phyloP scores from a whole-genome alignment of 2,888 invertebrate species.

The Gonocerus acuteangulatus region DNA sequence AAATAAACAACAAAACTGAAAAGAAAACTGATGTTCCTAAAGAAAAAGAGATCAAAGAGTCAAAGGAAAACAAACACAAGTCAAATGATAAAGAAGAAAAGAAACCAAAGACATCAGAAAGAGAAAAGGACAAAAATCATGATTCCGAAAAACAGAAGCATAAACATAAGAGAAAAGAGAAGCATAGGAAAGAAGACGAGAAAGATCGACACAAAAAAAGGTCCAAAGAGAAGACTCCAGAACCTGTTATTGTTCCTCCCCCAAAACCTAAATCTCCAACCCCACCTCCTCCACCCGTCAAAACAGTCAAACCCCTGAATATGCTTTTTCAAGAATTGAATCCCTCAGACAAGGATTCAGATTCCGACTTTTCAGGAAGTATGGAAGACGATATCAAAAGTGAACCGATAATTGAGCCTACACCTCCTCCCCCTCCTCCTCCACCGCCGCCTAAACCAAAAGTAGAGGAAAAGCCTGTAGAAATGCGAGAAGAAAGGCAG shows the following conservation, averaged over 20 bases:
- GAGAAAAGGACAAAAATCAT: conserved; percentile 35
- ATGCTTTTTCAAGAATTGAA: conserved; percentile 27
- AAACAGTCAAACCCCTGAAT: conserved; percentile 21
- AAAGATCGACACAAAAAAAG: conserved; percentile 31
- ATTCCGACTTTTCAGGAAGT: conserved; percentile 31
- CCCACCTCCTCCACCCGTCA: conserved; percentile 14
- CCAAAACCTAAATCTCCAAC: conserved; percentile 12
- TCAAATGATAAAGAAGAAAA: conserved; percentile 18
- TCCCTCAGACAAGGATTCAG: conserved; percentile 28
- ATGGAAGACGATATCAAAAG: conserved; percentile 23
- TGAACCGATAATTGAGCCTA: conserved; percentile 14
- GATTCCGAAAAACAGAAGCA: conserved; percentile 35
- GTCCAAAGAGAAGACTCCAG: conserved; percentile 27
- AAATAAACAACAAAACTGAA: conserved; percentile 28
- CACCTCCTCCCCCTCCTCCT: conserved; percentile 15
- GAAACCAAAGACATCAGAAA: conserved; percentile 26
- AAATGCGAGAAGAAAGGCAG: conserved; percentile 43
- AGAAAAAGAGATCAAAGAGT: conserved; percentile 16
- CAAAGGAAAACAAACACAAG: conserved; percentile 29
- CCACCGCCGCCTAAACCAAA: conserved; percentile 18
- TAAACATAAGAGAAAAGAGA: conserved; percentile 33
- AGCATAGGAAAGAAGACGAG: conserved; percentile 35
- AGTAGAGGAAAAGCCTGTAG: conserved; percentile 25
- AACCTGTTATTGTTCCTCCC: conserved; percentile 7
- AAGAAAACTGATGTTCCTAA: conserved; percentile 18